These are phyloP conservation scores for Polydrusus cervinus DNA, from an alignment of 2,888 invertebrate genomes.

Conservation along the genomic window DNA sequence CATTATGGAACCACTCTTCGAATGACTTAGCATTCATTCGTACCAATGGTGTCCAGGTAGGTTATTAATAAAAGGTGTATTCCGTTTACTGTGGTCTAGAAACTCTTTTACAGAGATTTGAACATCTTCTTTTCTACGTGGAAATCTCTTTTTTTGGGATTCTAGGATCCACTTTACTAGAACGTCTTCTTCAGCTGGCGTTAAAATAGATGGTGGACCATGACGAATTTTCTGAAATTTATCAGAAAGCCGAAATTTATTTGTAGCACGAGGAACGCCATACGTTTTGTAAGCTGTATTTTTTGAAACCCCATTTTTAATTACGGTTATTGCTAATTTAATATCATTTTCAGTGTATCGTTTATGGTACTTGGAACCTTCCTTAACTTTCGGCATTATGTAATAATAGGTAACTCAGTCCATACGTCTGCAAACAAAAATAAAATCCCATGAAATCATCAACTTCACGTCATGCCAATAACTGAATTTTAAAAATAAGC, in stretches of 20 bases:
- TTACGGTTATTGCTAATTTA: background rate
- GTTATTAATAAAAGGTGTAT: constrained; percentile 13
- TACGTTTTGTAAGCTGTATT: constrained; percentile 8
- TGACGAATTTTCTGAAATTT: constrained; percentile 17
- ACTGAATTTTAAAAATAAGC: background rate
- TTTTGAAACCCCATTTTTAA: constrained; percentile 21
- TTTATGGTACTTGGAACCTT: background rate
- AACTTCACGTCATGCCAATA: constrained; percentile 1
- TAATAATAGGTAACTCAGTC: background rate
- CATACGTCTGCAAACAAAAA: background rate
- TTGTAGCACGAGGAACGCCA: constrained; percentile 20
- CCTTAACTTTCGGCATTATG: background rate
- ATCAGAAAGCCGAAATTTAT: constrained; percentile 21
- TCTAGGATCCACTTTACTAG: constrained; percentile 20
- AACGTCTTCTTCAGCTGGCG: constrained; percentile 16
- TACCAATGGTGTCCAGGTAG: constrained; percentile 21
- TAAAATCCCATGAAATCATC: background rate
- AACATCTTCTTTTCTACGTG: constrained; percentile 22
- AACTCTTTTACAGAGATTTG: constrained; percentile 24
- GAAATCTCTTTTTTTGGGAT: constrained; percentile 7
- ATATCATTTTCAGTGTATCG: background rate
- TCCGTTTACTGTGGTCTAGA: constrained; percentile 6
- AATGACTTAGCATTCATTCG: too few species aligned
- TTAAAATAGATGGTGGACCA: constrained; percentile 24
- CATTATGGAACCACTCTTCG: too few species aligned